phyloP scores from a whole-genome alignment of 1,140 invertebrate genomes.

The Papilio polytes region DNA sequence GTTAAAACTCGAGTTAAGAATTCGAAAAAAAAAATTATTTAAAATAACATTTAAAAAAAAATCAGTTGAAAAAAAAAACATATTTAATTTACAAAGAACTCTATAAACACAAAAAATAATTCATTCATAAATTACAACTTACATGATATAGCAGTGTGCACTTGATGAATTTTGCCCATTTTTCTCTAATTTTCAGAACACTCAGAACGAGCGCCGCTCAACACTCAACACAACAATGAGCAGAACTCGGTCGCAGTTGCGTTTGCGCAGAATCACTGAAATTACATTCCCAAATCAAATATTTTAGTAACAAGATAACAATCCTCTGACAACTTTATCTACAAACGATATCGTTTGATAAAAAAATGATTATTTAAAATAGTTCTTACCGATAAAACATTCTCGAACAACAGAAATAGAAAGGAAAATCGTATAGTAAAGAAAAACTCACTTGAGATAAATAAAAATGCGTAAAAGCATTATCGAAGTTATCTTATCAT shows the following conservation, averaged over 20 bases:
- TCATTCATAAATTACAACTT: background rate
- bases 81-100: no score
- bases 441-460: background rate
- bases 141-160: constrained; percentile 54
- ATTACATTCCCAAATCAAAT: constrained; percentile 37
- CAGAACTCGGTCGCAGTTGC: background rate
- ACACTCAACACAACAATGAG: background rate
- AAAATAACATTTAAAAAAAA: no score
- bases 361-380: constrained; percentile 24
- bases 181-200: background rate
- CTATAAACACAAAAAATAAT: no score
- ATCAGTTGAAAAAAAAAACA: no score
- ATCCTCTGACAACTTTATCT: constrained; percentile 9
- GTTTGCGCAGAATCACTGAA: constrained; percentile 13
- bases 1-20: no score
- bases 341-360: background rate
- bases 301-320: constrained; percentile 36
- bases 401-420: constrained; percentile 3
- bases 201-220: background rate
- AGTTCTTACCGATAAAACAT: background rate
- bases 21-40: no score
- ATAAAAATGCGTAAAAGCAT: background rate
- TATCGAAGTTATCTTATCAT: background rate
- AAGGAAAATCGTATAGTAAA: background rate
- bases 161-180: constrained; percentile 56